Base-by-base conservation (phyloP, 1,140 invertebrate species). In the Dendroctonus ponderosae region DNA sequence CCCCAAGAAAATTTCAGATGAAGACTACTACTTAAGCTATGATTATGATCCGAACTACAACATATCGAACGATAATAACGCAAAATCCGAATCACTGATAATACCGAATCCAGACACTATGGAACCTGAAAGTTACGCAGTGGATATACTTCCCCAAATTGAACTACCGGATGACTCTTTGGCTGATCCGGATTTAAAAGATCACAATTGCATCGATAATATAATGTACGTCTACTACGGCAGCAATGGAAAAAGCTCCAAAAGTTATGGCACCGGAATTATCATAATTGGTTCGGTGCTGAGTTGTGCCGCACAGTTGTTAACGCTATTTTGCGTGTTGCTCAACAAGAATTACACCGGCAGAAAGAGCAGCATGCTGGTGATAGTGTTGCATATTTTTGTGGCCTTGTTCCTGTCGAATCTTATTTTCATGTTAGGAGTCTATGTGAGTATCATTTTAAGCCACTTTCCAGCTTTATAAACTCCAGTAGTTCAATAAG, bases 161-260 rank as follows among this genome's bases (percentile, higher is more conserved):
- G 76, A 78, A 62, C 61, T 79, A 8, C 77, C 77, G 7, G 75
- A 77, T 53, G 76, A 78, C 67, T 74, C 74, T 6, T 61, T 78
- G 26, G 76, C 77, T 3, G 78, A 79, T 72, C 69, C 73, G 1
- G 81, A 82, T 69, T 71, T 82, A 11, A 76, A 78, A 67, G 81
- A 82, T 67, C 82, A 82, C 68, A 81, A 83, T 71, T 79, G 81
- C 51, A 85, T 85, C 56, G 83, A 85, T 71, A 82, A 81, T 66
- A 79, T 85, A 54, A 84, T 84, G 82, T 85, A 84, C 66, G 82
- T 85, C 15, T 84, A 85, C 71, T 85, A 83, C 73, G 83, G 82
- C 46, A 75, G 78, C 11, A 72, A 76, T 43, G 75, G 74, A 15
- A 74, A 76, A 52, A 74, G 71, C 68, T 67, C 66, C 7, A 75